phyloP scores from a whole-genome alignment of 2,888 invertebrate species.

The Macropis europaea region DNA sequence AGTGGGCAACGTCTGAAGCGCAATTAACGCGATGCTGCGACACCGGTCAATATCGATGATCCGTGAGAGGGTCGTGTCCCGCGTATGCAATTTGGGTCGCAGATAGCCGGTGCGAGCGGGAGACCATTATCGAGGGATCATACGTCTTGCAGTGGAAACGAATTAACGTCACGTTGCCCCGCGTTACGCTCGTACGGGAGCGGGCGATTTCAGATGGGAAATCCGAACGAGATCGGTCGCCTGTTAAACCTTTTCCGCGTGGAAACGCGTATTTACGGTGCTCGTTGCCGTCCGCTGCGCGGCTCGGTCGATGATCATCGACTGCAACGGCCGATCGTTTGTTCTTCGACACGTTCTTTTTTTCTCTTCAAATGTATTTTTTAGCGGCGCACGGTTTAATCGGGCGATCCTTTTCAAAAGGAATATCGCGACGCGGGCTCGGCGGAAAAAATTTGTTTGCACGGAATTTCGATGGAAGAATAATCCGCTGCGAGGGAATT shows the following conservation, averaged over 20 bases:
- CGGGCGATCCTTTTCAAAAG: too few relatives aligned
- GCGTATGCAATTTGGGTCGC: slow-evolving; percentile 49
- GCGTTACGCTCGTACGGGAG: slow-evolving; percentile 30
- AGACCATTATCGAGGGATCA: slow-evolving; percentile 57
- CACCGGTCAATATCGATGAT: slow-evolving; percentile 39
- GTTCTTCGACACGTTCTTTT: not conserved
- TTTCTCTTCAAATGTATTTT: slow-evolving; percentile 1
- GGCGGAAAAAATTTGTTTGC: too few relatives aligned
- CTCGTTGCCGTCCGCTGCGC: slow-evolving; percentile 12
- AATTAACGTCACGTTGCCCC: slow-evolving; percentile 60
- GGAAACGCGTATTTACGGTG: slow-evolving; percentile 22
- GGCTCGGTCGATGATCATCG: slow-evolving; percentile 19
- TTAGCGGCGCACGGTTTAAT: not conserved
- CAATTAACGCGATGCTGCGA: slow-evolving; percentile 29
- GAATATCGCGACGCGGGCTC: too few relatives aligned
- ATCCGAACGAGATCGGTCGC: slow-evolving; percentile 24
- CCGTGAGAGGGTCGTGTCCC: not conserved
- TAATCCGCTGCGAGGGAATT: too few relatives aligned
- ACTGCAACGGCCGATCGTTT: not conserved
- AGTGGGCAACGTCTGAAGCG: slow-evolving; percentile 5
- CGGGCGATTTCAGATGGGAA: slow-evolving; percentile 16
- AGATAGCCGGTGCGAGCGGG: slow-evolving; percentile 25
- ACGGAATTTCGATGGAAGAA: too few relatives aligned
- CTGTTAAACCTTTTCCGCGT: slow-evolving; percentile 35
- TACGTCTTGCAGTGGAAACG: slow-evolving; percentile 60